Conservation (phyloP, 2,797 vertebrate genomes). For the Helostoma temminkii region DNA sequence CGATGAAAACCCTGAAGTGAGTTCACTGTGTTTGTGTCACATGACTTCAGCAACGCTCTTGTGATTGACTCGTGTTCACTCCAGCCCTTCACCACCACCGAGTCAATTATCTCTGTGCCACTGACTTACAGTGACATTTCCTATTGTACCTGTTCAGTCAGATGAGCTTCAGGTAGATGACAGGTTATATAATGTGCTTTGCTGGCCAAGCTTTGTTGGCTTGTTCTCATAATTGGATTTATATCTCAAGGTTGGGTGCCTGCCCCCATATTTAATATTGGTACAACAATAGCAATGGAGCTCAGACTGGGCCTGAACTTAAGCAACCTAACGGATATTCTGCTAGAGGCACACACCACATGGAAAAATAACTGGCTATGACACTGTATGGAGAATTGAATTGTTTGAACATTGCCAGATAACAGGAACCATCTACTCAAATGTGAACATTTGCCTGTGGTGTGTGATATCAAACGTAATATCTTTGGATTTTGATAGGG, state of each 20-base stretch:
- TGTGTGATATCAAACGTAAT: not conserved
- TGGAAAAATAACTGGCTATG: not conserved
- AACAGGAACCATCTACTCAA: not conserved
- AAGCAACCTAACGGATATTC: not conserved
- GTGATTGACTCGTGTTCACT: constrained; percentile 77
- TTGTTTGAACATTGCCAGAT: not conserved
- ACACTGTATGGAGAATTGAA: not conserved
- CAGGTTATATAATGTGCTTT: constrained; percentile 38
- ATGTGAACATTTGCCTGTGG: not conserved
- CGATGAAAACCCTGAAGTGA: constrained; percentile 3
- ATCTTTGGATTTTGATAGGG: too few relatives aligned
- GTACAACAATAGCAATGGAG: constrained; percentile 27
- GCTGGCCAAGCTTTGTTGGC: constrained; percentile 35
- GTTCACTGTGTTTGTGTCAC: constrained; percentile 72
- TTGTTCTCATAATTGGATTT: constrained; percentile 68
- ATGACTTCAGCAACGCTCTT: constrained; percentile 74
- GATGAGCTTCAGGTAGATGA: constrained; percentile 4
- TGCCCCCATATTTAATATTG: constrained; percentile 17
- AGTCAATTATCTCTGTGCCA: constrained; percentile 2
- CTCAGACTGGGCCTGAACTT: not conserved
- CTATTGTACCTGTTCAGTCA: not conserved
- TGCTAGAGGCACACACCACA: not conserved
- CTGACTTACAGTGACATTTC: not conserved
- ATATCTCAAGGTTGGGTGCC: constrained; percentile 36
- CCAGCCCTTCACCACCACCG: not conserved